These are phyloP conservation scores for Pogonomyrmex barbatus DNA, from an alignment of 1,140 invertebrate genomes.

Conservation along the genomic window DNA sequence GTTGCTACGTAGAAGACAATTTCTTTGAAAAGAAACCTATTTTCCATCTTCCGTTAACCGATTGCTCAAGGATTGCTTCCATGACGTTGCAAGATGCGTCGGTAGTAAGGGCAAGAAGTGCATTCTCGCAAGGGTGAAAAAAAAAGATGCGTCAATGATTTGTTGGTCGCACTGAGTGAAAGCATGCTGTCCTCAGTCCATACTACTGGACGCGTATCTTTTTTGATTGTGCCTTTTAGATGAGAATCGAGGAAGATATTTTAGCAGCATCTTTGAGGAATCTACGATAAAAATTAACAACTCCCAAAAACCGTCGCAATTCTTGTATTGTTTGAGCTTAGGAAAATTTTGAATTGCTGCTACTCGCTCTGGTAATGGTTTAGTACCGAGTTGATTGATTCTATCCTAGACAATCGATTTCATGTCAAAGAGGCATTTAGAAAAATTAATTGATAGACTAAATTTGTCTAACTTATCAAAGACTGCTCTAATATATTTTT, in stretches of 20 bases:
- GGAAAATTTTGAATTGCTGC: neutral
- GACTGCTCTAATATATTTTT: too few relatives aligned
- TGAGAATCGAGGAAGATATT: neutral
- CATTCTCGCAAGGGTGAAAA: neutral
- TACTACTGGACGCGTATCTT: neutral
- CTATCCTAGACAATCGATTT: neutral
- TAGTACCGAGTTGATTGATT: neutral
- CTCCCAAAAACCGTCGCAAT: neutral
- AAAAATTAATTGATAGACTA: neutral
- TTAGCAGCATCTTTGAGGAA: neutral
- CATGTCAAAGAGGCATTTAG: neutral
- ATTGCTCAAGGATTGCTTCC: neutral
- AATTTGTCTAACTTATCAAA: neutral
- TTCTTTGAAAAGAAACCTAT: neutral
- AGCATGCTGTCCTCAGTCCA: neutral
- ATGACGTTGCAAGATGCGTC: neutral
- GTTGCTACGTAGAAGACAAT: neutral
- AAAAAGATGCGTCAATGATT: neutral
- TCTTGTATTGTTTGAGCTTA: neutral
- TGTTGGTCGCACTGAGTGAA: neutral
- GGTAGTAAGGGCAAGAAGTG: neutral
- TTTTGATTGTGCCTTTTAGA: neutral
- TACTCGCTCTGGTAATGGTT: neutral
- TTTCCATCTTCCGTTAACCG: neutral
- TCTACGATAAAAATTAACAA: neutral